Percentiles rank a stretch among this genome's conserved stretches.
Evolutionary conservation across 2,113 vertebrate species (phyloP).

Genomic region (Arothron firmamentum): DNA sequence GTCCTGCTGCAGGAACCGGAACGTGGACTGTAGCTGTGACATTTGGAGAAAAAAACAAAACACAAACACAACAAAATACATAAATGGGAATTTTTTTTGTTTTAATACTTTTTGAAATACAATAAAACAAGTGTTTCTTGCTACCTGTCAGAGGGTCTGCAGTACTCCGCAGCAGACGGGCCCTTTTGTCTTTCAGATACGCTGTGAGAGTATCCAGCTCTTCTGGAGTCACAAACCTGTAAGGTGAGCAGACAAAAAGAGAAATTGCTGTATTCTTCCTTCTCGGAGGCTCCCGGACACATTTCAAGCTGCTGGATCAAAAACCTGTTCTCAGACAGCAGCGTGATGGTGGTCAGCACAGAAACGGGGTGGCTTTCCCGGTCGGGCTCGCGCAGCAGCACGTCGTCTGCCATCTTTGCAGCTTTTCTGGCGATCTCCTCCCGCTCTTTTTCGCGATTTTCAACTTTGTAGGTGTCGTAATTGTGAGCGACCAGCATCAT

Average conservation of each 20-base stretch:
- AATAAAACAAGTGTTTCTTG: constrained; percentile 14
- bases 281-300: not conserved
- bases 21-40: constrained; percentile 34
- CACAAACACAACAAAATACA: too few species aligned
- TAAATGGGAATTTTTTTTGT: not conserved
- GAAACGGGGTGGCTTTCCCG: constrained; percentile 74
- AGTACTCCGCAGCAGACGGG: constrained; percentile 78
- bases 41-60: too few species aligned
- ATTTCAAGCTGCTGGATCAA: not conserved
- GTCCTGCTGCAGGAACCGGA: constrained; percentile 24
- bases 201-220: constrained; percentile 87
- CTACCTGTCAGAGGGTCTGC: constrained; percentile 81
- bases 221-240: constrained; percentile 85
- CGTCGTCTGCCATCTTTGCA: constrained; percentile 95
- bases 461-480: constrained; percentile 88
- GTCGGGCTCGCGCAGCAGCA: constrained; percentile 87
- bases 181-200: constrained; percentile 88
- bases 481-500: constrained; percentile 94
- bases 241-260: not conserved
- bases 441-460: constrained; percentile 90
- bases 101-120: not conserved
- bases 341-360: constrained; percentile 69
- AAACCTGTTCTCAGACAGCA: constrained; percentile 77
- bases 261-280: not conserved
- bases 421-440: constrained; percentile 93